Conservation (phyloP, 2,113 vertebrate species). For the Planiliza haematocheilus region DNA sequence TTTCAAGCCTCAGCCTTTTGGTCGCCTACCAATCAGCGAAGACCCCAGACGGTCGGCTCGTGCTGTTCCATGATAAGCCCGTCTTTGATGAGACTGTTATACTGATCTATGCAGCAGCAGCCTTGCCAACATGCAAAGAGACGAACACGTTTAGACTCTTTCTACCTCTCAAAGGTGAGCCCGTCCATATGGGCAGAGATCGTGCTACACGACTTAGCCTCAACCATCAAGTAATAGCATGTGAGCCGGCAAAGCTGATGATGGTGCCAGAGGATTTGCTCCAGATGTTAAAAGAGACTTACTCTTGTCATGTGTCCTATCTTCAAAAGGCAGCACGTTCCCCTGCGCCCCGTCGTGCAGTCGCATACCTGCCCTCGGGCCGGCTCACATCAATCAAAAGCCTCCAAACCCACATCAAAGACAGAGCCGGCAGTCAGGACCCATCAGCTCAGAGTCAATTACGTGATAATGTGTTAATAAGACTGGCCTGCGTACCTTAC, state of each 20-base stretch:
- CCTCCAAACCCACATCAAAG: conserved; percentile 11
- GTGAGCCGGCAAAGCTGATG: conserved; percentile 42
- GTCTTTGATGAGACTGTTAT: conserved; percentile 46
- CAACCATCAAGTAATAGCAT: conserved; percentile 28
- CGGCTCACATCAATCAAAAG: conserved; percentile 34
- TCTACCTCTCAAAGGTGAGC: conserved; percentile 16
- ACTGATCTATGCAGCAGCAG: conserved; percentile 25
- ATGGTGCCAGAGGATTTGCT: conserved; percentile 19
- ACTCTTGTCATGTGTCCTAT: conserved; percentile 43
- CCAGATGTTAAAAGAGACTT: conserved; percentile 47
- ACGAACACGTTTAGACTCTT: conserved; percentile 26
- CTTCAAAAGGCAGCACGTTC: conserved; percentile 44
- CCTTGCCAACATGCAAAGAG: background rate
- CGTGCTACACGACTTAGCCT: background rate
- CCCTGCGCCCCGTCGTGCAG: conserved; percentile 34
- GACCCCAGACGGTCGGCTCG: conserved; percentile 30
- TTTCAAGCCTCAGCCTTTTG: conserved; percentile 52
- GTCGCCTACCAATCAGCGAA: conserved; percentile 33
- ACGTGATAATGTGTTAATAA: conserved; percentile 53
- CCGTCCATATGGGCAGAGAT: conserved; percentile 3
- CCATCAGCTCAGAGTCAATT: conserved; percentile 46
- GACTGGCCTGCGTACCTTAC: conserved; percentile 9
- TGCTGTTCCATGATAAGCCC: conserved; percentile 30
- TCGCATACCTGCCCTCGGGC: conserved; percentile 36
- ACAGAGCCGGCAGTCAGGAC: conserved; percentile 15